These are phyloP conservation scores for Halictus quadricinctus DNA, from an alignment of 2,888 invertebrate genomes.

Conservation along the genomic window DNA sequence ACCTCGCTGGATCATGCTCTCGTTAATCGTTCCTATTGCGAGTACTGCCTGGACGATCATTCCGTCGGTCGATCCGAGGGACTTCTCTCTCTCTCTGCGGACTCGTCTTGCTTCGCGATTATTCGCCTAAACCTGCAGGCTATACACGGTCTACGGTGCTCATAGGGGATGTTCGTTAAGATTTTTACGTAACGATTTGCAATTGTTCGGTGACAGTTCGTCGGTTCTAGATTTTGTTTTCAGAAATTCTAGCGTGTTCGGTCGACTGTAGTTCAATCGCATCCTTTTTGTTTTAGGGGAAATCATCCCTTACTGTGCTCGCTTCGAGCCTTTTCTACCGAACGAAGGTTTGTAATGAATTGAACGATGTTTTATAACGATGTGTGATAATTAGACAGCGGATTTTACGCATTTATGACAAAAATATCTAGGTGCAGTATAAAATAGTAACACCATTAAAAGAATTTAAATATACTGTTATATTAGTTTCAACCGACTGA, in stretches of 20 bases:
- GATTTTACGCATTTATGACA: too few relatives aligned
- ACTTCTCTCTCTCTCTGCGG: not conserved
- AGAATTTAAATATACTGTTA: too few relatives aligned
- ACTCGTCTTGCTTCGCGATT: constrained; percentile 54
- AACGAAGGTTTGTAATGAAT: too few relatives aligned
- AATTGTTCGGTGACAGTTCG: not conserved
- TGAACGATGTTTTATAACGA: too few relatives aligned
- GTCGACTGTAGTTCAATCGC: not conserved
- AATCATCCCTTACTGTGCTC: not conserved
- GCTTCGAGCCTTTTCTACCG: not conserved
- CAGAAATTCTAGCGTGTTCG: not conserved
- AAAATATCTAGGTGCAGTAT: too few relatives aligned
- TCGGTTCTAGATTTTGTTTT: not conserved
- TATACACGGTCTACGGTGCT: not conserved
- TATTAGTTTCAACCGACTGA: too few relatives aligned
- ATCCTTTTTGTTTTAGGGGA: not conserved
- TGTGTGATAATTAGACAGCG: too few relatives aligned
- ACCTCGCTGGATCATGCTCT: constrained; percentile 2
- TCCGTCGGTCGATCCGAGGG: not conserved
- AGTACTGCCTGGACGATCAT: not conserved
- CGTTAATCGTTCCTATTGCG: constrained; percentile 4
- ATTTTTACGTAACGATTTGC: constrained; percentile 3
- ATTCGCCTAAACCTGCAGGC: constrained; percentile 43
- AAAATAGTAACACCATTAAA: too few relatives aligned
- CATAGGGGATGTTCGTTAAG: not conserved